phyloP scores from a whole-genome alignment of 1,140 invertebrate species.

The Caenorhabditis elegans region DNA sequence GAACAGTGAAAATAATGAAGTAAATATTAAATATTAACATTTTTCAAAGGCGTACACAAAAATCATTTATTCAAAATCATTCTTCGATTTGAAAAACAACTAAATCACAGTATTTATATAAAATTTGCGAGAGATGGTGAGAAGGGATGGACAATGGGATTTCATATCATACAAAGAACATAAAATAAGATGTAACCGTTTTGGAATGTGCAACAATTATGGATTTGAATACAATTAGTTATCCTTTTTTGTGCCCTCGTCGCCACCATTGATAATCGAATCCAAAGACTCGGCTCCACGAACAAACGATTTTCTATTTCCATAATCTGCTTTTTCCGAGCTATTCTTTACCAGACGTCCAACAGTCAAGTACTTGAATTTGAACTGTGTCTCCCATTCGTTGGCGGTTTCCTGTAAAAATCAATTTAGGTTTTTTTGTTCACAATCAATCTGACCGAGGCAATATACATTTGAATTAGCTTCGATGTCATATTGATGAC shows the following conservation, averaged over 20 bases:
- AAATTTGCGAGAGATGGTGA: background rate
- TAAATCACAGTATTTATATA: constrained; percentile 1
- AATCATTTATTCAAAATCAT: no score
- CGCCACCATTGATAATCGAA: background rate
- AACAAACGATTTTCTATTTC: constrained; percentile 13
- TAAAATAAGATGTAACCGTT: background rate
- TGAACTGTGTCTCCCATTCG: constrained; percentile 45
- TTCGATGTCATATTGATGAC: no score
- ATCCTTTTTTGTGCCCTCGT: background rate
- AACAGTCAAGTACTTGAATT: constrained; percentile 43
- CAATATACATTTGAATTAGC: no score
- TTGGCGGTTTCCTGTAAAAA: constrained; percentile 34
- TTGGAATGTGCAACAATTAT: background rate
- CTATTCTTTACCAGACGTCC: constrained; percentile 32
- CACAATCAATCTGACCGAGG: no score
- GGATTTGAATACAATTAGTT: background rate
- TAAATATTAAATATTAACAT: no score
- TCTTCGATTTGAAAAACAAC: no score
- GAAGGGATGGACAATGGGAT: background rate
- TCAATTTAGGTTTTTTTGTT: background rate
- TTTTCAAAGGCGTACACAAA: no score
- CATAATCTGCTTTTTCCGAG: constrained; percentile 27
- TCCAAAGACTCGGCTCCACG: background rate
- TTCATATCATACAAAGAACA: background rate
- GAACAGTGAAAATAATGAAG: no score